These are phyloP conservation scores for Gymnothorax reevesii DNA, from an alignment of 2,797 vertebrate genomes.

Conservation along the genomic window DNA sequence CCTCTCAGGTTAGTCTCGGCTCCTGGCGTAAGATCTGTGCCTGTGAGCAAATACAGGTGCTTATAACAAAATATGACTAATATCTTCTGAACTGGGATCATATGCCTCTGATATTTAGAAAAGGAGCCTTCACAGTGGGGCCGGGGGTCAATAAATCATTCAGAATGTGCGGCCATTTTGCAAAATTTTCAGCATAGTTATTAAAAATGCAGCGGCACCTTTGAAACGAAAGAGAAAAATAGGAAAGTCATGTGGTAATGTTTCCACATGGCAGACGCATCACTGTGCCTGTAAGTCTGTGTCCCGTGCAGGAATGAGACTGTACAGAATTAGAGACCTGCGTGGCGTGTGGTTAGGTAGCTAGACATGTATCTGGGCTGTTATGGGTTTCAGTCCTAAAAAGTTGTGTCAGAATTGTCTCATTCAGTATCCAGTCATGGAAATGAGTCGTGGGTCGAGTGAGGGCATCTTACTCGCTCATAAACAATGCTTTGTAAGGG, in stretches of 20 bases:
- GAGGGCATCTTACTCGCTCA: not conserved
- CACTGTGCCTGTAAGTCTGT: not conserved
- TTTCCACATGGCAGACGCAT: slow-evolving; percentile 2
- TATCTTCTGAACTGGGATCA: too few species aligned
- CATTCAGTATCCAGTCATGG: not conserved
- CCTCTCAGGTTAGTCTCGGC: too few species aligned
- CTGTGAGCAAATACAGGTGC: too few species aligned
- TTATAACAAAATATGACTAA: too few species aligned
- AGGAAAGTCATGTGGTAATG: slow-evolving; percentile 11
- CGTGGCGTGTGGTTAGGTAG: not conserved
- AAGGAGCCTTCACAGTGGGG: not conserved
- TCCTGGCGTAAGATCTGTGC: too few species aligned
- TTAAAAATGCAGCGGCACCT: slow-evolving; percentile 9
- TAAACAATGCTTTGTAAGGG: not conserved
- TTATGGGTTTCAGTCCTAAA: not conserved
- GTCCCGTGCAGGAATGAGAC: not conserved
- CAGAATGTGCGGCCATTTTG: not conserved
- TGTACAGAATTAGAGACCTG: not conserved
- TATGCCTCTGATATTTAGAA: not conserved
- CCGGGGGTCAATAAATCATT: slow-evolving; percentile 1
- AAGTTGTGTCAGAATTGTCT: not conserved
- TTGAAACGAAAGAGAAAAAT: slow-evolving; percentile 1
- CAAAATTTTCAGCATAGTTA: not conserved
- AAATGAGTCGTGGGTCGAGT: not conserved
- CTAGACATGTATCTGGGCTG: not conserved